Evolutionary conservation across 1,140 invertebrate species (phyloP), one percentile per base, ranked within the genome.

Genomic region (Heterodera schachtii): DNA sequence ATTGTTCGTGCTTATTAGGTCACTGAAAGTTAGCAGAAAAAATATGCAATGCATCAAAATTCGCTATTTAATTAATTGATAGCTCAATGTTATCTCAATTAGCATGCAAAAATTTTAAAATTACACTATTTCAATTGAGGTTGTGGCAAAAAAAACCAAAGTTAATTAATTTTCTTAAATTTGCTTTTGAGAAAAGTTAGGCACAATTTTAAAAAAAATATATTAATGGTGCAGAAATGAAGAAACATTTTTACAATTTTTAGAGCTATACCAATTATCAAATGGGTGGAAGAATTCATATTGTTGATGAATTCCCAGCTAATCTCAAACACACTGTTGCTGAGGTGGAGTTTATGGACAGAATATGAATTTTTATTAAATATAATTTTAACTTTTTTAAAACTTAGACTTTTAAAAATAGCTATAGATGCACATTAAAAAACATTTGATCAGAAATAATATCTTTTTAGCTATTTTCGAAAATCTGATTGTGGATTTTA

Each of bases 231-330:
- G 31, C 31, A 83, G 60, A 47, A 78, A 43, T n/a, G 44, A 64
- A n/a, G 5, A 1, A 73, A 79, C 11, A 3, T 4, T 43, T 79
- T 73, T 49, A 16, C 11, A 41, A 41, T 41, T 31, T 70, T 3
- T 91, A 98, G 90, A 96, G 95, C 75, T 97, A 95, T 90, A 95
- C 94, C 0, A 94, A 95, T 83, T 92, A 93, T 2, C 95, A 95
- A 86, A 95, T 96, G 94, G 95, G 95, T 41, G 95, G 94, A 93
- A 95, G 94, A 90, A 95, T 96, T 84, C 93, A 94, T 84, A 93
- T 96, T 41, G 93, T 96, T 0, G 94, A 96, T 47, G 89, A 89
- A 74, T 81, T 89, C 13, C 88, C 88, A 2, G 79, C 70, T 9
- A 74, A 89, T 73, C 76, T 89, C 6, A 81, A 81, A n/a, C 83